phyloP scores from a whole-genome alignment of 2,888 invertebrate genomes.

The Drosophila mercatorum region DNA sequence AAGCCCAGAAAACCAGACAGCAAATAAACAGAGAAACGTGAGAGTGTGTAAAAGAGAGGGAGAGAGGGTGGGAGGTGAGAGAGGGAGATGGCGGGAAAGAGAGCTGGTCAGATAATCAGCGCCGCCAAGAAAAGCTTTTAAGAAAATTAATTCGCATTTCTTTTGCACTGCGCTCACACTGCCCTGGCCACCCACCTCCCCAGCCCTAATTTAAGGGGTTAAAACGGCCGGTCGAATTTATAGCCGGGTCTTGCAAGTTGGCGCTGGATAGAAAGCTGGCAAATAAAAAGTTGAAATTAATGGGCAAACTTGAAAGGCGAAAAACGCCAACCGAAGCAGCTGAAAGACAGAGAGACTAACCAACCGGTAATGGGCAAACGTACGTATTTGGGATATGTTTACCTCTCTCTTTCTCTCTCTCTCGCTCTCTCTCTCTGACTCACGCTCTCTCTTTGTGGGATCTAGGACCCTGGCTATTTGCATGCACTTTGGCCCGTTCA shows the following conservation, averaged over 20 bases:
- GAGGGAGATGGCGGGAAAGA: neutral
- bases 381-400: constrained; percentile 1
- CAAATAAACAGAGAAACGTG: constrained; percentile 2
- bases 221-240: constrained; percentile 62
- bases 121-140: constrained; percentile 78
- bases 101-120: constrained; percentile 69
- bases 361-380: constrained; percentile 23
- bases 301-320: constrained; percentile 73
- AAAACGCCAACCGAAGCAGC: constrained; percentile 40
- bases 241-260: constrained; percentile 56
- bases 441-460: constrained; percentile 1
- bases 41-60: neutral
- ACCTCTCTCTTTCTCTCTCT: neutral
- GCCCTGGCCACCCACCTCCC: neutral
- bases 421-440: neutral
- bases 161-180: constrained; percentile 40
- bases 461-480: constrained; percentile 18
- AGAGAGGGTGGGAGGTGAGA: neutral
- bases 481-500: constrained; percentile 49
- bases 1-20: constrained; percentile 3
- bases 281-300: constrained; percentile 75
- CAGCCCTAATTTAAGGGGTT: constrained; percentile 35
- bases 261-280: constrained; percentile 61
- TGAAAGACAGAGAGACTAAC: constrained; percentile 25
- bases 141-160: constrained; percentile 76